Percentiles rank a stretch among this genome's conserved stretches.
Conservation (phyloP, 2,888 invertebrate genomes). For the Synergus itoensis region DNA sequence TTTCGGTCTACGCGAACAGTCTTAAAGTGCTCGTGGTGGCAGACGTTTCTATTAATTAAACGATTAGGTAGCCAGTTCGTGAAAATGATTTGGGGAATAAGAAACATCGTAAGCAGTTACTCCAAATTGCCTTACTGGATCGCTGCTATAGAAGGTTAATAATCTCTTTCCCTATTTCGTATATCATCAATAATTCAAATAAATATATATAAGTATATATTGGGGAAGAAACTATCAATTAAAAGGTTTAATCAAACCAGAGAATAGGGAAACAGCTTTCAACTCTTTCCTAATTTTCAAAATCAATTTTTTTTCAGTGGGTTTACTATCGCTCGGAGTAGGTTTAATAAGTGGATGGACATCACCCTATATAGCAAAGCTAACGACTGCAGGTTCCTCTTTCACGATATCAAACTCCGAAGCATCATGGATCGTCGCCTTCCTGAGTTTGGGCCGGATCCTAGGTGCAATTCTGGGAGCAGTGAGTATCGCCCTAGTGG, state of each 20-base stretch:
- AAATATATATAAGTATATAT: too few species aligned
- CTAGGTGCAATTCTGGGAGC: conserved; percentile 61
- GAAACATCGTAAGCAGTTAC: conserved; percentile 13
- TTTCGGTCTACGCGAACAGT: not conserved
- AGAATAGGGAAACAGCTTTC: too few species aligned
- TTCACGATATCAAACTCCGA: conserved; percentile 56
- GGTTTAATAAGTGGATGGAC: conserved; percentile 64
- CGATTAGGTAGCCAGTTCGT: too few species aligned
- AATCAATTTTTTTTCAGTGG: conserved; percentile 52
- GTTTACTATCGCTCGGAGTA: conserved; percentile 59
- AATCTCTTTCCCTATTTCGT: not conserved
- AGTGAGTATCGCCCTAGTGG: conserved; percentile 54
- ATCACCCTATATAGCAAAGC: conserved; percentile 63
- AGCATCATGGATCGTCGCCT: conserved; percentile 66
- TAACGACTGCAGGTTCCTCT: conserved; percentile 57
- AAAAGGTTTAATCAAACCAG: too few species aligned
- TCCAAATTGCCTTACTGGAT: conserved; percentile 38
- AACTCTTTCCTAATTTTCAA: not conserved
- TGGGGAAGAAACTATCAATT: too few species aligned
- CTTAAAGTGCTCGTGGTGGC: not conserved
- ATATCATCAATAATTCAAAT: not conserved
- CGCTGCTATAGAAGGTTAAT: conserved; percentile 27
- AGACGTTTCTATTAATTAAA: not conserved
- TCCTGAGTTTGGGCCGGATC: conserved; percentile 61
- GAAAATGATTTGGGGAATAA: conserved; percentile 19